Evolutionary conservation across 2,888 invertebrate genomes (phyloP).

Genomic region (Ennomos fuscantarius): DNA sequence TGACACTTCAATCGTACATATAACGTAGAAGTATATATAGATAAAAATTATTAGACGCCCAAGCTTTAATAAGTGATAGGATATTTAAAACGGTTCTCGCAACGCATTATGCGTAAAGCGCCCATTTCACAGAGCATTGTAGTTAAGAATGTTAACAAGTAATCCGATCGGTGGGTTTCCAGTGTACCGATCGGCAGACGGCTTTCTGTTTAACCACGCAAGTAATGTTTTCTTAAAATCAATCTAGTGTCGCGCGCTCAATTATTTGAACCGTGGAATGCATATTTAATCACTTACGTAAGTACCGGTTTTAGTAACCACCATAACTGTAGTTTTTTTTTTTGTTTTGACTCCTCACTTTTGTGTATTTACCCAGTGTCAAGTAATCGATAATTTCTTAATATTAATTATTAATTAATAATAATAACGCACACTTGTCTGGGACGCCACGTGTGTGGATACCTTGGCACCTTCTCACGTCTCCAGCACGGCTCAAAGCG

Average conservation of each 20-base stretch:
- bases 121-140: conserved; percentile 50
- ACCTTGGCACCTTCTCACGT: too few species aligned
- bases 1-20: too few species aligned
- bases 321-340: conserved; percentile 10
- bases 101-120: conserved; percentile 3
- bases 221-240: conserved; percentile 71
- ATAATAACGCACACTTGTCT: too few species aligned
- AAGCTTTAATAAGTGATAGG: neutral
- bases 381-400: too few species aligned
- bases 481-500: too few species aligned
- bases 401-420: too few species aligned
- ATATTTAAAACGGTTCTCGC: conserved; percentile 2
- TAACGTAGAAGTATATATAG: too few species aligned
- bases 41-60: neutral
- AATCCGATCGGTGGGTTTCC: conserved; percentile 67
- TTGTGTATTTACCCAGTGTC: too few species aligned
- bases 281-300: conserved; percentile 22
- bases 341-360: too few species aligned
- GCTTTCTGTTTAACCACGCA: conserved; percentile 61
- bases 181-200: conserved; percentile 62
- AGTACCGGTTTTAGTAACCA: conserved; percentile 3
- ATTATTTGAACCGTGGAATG: conserved; percentile 37
- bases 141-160: conserved; percentile 59
- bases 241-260: conserved; percentile 50
- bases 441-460: too few species aligned